Base-by-base conservation (phyloP, 2,888 invertebrate genomes). In the Homarus gammarus region DNA sequence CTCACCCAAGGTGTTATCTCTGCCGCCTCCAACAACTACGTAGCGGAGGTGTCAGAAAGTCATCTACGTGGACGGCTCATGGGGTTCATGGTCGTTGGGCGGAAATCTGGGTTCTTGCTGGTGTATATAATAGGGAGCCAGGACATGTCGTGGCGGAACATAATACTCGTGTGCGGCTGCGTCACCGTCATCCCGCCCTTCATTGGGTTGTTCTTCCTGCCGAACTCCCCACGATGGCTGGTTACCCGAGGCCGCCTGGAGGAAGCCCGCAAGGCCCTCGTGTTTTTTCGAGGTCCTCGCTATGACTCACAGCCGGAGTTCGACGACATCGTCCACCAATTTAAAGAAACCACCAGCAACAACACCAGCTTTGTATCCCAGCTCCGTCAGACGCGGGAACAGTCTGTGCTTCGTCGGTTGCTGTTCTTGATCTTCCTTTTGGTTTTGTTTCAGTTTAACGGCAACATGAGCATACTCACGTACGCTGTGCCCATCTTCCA, bases 81-180 rank as follows among this genome's bases (percentile, higher is more conserved):
- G 27, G 87, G 84, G 6, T 31, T 91, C 18, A 70, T 82, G 15
- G 89, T 87, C 77, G 68, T 78, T 3, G 51, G 81, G 22, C 49
- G 89, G 15, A 90, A 91, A 72, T 5, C 68, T 3, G 91, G 91
- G 3, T 87, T 91, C 61, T 83, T 91, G 2, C 40, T 89, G 33
- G 89, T 89, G 18, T 92, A 89, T 68, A 40, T 89, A 27, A 82
- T 89, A 10, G 92, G 92, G 36, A 90, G 87, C 68, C 75, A 82
- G n/a, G 72, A 81, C 2, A 78, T 92, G 56, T 82, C 87, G n/a
- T 92, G 92, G 92, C 89, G 92, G n/a, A 72, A 91, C 31, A 73
- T 87, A 38, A 72, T 85, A 68, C 3, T 91, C 44, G 87, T 85
- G n/a, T 87, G 89, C 73, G 91, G 92, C 33, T 68, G 64, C 18